phyloP scores from a whole-genome alignment of 1,140 invertebrate genomes.

The Homalodisca vitripennis region DNA sequence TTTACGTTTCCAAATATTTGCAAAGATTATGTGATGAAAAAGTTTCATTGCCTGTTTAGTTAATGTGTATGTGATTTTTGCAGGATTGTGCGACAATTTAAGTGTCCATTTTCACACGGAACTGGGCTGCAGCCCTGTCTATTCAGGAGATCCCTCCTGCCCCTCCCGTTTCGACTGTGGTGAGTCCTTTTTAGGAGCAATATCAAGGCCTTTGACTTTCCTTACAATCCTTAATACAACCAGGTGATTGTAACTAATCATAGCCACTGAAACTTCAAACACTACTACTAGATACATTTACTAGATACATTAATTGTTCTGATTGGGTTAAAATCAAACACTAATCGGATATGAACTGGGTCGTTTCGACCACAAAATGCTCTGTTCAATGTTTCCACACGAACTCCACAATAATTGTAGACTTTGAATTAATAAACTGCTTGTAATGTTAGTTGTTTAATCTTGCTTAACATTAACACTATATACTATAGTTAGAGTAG shows the following conservation, averaged over 20 bases:
- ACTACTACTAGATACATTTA: not conserved
- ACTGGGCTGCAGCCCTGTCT: not conserved
- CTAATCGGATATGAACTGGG: not conserved
- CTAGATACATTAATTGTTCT: not conserved
- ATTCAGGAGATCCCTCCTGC: not conserved
- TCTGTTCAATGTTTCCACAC: too few species aligned
- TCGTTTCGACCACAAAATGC: not conserved
- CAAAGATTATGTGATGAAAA: too few species aligned
- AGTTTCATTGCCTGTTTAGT: too few species aligned
- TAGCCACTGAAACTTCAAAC: not conserved
- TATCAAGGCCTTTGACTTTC: not conserved
- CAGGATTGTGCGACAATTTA: not conserved
- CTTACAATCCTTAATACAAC: not conserved
- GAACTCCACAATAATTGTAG: too few species aligned
- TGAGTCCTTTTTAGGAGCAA: not conserved
- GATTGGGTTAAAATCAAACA: not conserved
- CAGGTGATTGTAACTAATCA: not conserved
- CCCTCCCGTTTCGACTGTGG: not conserved
- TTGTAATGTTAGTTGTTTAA: too few species aligned
- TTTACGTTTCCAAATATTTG: too few species aligned
- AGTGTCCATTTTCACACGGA: slow-evolving; percentile 1
- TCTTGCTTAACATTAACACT: too few species aligned
- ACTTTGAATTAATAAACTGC: too few species aligned
- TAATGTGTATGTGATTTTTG: too few species aligned
- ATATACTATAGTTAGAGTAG: too few species aligned